These are phyloP conservation scores for Polietes domitor DNA, from an alignment of 2,888 invertebrate species.

Conservation along the genomic window DNA sequence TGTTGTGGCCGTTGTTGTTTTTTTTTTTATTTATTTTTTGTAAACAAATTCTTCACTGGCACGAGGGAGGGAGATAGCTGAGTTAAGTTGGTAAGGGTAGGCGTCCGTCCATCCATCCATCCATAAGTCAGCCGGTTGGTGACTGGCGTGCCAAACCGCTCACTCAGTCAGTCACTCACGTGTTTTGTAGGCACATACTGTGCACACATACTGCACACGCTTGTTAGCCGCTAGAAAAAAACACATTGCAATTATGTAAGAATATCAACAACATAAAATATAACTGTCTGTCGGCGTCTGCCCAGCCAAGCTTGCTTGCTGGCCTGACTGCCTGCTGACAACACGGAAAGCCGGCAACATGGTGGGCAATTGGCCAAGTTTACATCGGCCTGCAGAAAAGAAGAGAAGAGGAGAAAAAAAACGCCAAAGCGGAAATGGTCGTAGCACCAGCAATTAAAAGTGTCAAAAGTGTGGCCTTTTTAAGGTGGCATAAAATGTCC, in stretches of 20 bases:
- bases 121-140: conserved; percentile 22
- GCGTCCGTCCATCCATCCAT: conserved; percentile 30
- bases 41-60: conserved; percentile 29
- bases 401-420: neutral
- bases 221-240: conserved; percentile 6
- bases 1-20: neutral
- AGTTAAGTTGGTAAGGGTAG: conserved; percentile 42
- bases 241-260: conserved; percentile 55
- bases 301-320: neutral
- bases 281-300: conserved; percentile 30
- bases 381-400: neutral
- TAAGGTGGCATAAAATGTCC: conserved; percentile 38
- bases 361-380: conserved; percentile 63
- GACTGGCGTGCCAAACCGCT: neutral
- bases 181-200: conserved; percentile 34
- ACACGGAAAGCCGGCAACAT: conserved; percentile 54
- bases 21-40: neutral
- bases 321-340: too few relatives aligned
- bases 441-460: conserved; percentile 58
- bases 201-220: neutral
- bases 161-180: conserved; percentile 58
- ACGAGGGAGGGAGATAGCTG: neutral
- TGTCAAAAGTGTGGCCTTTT: conserved; percentile 47
- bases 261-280: conserved; percentile 52
- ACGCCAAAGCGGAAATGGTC: conserved; percentile 57